Percentiles rank a stretch among this genome's conserved stretches.
Evolutionary conservation across 2,888 invertebrate species (phyloP).

Genomic region (Tridacna gigas): DNA sequence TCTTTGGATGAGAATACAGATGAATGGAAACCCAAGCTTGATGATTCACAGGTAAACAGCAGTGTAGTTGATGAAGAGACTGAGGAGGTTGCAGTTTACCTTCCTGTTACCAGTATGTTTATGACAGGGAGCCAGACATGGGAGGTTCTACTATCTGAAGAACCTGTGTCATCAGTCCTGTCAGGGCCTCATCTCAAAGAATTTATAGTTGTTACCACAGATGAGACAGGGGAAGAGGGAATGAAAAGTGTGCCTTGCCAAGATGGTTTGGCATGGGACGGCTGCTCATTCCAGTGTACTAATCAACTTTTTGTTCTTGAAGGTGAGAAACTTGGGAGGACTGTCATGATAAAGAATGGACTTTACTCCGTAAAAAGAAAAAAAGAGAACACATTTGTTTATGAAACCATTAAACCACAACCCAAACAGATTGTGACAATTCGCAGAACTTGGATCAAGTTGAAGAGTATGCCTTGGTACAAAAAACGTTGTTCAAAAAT

Average conservation of each 20-base stretch:
- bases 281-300: neutral
- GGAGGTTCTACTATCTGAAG: neutral
- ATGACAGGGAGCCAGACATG: neutral
- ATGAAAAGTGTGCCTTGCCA: neutral
- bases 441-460: neutral
- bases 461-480: neutral
- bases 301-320: neutral
- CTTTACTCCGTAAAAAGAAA: neutral
- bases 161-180: slow-evolving; percentile 1
- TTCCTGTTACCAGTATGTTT: neutral
- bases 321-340: neutral
- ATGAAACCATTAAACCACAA: neutral
- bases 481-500: slow-evolving; percentile 3
- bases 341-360: slow-evolving; percentile 4
- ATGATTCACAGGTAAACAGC: neutral
- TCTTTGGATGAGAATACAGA: neutral
- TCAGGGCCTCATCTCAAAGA: neutral
- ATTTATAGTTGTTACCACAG: neutral
- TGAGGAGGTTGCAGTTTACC: neutral
- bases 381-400: neutral
- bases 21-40: neutral
- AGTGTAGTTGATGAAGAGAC: neutral
- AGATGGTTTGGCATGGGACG: slow-evolving; percentile 4
- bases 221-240: neutral
- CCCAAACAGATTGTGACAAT: slow-evolving; percentile 4